Base-by-base conservation (phyloP, 2,888 invertebrate species). In the Hypercompe scribonia region DNA sequence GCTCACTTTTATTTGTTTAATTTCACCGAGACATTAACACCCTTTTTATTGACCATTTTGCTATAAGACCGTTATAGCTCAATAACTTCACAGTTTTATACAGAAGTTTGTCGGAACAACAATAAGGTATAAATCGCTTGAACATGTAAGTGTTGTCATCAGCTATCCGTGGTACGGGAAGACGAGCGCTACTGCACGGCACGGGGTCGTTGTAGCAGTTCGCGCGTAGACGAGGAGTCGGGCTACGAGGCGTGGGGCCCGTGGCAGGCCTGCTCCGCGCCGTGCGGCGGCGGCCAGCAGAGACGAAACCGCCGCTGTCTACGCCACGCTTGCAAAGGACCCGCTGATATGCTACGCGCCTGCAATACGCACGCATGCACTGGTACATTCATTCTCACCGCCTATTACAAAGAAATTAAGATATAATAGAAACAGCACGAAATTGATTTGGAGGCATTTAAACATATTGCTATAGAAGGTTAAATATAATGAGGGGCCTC, bases 181-280 rank as follows among this genome's bases (percentile, higher is more conserved):
- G 98, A 99, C 89, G 97, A 97, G 71, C 96, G 98, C 42, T 97
- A 97, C 85, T 99, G 99, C 88, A 96, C 96, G 0, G 91, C 96
- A 1, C 96, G 97, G 64, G 97, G 97, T 0, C 95, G 96, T 4
- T 98, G 98, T 84, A 96, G 94, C 65, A 90, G 87, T 18, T 84
- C 87, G 0, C 91, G 93, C 0, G 84, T 89, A 0, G 87, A 86
- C 15, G 90, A 89, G n/a, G 93, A 90, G 64, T 86, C 86, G 0
- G 89, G 91, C 0, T 95, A 94, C 94, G 92, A 90, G 42, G 78
- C 87, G 63, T 94, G 94, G 93, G 91, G 88, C 0, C 65, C 90
- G 0, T 94, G 94, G 95, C 90, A 89, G 58, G 72, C 89, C 3
- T 95, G 95, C 81, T 91, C 92, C 0, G 93, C 92, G 15, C 83